Percentiles rank a stretch among this genome's conserved stretches.
Evolutionary conservation across 2,797 vertebrate genomes (phyloP).

Genomic region (Epinephelus coioides): DNA sequence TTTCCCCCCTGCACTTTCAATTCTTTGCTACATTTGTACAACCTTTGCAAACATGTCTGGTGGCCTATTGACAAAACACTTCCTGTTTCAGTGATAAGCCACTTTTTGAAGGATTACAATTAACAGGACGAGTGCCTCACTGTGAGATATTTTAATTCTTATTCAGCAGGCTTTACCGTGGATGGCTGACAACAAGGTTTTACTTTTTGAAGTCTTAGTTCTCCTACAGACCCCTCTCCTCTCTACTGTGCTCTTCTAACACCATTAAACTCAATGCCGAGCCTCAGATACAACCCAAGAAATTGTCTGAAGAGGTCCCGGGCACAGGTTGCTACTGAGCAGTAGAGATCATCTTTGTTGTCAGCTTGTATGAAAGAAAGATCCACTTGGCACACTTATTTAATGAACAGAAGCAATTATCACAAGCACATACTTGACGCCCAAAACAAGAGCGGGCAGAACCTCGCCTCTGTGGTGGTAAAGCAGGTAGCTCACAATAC

Average conservation of each 20-base stretch:
- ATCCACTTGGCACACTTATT: constrained; percentile 10
- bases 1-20: too few relatives aligned
- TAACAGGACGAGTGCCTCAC: neutral
- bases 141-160: neutral
- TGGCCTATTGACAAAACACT: neutral
- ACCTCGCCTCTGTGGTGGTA: neutral
- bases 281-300: neutral
- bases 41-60: neutral
- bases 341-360: neutral
- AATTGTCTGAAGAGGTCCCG: neutral
- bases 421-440: constrained; percentile 41
- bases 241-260: neutral
- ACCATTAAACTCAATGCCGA: neutral
- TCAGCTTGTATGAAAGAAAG: neutral
- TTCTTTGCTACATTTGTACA: neutral
- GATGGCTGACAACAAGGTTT: neutral
- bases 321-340: neutral
- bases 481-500: constrained; percentile 25
- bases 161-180: neutral
- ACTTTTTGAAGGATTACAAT: neutral
- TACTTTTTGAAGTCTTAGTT: neutral
- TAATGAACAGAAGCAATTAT: constrained; percentile 37
- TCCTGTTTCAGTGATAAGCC: neutral
- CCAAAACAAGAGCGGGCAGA: constrained; percentile 53
- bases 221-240: neutral